Percentiles rank a stretch among this genome's conserved stretches.
Evolutionary conservation across 2,888 invertebrate species (phyloP).

Genomic region (Rhorus exstirpatorius): DNA sequence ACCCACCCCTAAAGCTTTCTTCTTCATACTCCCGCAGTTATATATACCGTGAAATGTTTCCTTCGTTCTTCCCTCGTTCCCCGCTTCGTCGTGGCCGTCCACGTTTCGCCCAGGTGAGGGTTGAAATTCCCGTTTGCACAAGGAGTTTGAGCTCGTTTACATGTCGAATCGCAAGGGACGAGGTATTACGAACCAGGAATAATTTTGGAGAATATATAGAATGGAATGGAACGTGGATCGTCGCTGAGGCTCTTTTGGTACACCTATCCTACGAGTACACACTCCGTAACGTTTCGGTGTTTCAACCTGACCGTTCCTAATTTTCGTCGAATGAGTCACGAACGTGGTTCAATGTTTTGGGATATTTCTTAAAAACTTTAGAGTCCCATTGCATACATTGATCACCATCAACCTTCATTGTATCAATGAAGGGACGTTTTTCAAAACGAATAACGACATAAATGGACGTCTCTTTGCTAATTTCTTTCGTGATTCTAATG

Average conservation of each 20-base stretch:
- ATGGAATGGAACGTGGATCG: constrained; percentile 35
- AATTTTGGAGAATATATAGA: constrained; percentile 56
- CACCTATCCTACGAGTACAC: too few species aligned
- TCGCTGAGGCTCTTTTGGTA: too few species aligned
- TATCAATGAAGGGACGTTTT: too few species aligned
- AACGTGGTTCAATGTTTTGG: too few species aligned
- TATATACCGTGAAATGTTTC: constrained; percentile 16
- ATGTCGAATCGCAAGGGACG: constrained; percentile 72
- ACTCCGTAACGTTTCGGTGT: too few species aligned
- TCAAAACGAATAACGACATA: too few species aligned
- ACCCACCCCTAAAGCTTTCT: constrained; percentile 42
- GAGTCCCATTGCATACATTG: too few species aligned
- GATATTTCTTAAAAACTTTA: too few species aligned
- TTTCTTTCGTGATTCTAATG: neutral
- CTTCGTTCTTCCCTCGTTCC: constrained; percentile 15
- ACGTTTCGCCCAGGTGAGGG: constrained; percentile 56
- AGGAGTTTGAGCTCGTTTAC: constrained; percentile 78
- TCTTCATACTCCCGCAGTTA: constrained; percentile 31
- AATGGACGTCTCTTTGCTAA: too few species aligned
- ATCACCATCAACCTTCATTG: too few species aligned
- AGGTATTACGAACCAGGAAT: constrained; percentile 60
- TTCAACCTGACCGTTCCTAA: too few species aligned
- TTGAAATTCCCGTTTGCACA: constrained; percentile 76
- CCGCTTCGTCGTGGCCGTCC: constrained; percentile 19
- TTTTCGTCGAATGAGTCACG: too few species aligned